Conservation (phyloP, 2,113 vertebrate species). For the Hippocampus guttulatus region DNA sequence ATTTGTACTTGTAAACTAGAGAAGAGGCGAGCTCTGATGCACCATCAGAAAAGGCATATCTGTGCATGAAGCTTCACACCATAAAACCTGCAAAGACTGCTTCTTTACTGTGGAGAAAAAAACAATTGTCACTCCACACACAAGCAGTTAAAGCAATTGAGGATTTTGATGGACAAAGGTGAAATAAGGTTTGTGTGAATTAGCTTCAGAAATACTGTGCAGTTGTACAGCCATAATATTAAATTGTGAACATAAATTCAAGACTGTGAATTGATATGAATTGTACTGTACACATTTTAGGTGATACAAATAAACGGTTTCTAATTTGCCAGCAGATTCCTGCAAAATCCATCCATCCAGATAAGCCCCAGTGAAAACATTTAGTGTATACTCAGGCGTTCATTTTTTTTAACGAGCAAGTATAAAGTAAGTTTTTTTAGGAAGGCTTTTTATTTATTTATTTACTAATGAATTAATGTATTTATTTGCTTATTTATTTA, state of each 20-base stretch:
- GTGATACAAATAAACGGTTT: neutral
- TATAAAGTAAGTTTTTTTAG: too few relatives aligned
- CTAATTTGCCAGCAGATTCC: neutral
- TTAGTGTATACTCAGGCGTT: too few relatives aligned
- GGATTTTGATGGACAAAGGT: constrained; percentile 13
- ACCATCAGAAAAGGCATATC: neutral
- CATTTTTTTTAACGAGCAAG: too few relatives aligned
- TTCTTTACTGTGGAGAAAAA: constrained; percentile 1
- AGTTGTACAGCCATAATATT: neutral
- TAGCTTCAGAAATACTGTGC: neutral
- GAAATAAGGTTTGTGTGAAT: constrained; percentile 7
- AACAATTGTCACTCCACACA: constrained; percentile 12
- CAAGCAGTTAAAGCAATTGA: constrained; percentile 20
- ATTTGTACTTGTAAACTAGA: neutral
- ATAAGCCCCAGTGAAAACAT: too few relatives aligned
- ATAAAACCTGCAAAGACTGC: constrained; percentile 18
- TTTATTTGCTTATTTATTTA: too few relatives aligned
- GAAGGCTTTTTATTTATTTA: too few relatives aligned
- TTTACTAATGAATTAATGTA: too few relatives aligned
- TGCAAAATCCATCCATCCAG: too few relatives aligned
- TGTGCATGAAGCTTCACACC: constrained; percentile 3
- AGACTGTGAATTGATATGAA: neutral
- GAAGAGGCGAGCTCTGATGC: neutral
- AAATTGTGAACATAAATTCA: neutral
- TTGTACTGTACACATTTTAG: neutral